Conservation (phyloP, 2,797 vertebrate species). For the Buceros bicornis region DNA sequence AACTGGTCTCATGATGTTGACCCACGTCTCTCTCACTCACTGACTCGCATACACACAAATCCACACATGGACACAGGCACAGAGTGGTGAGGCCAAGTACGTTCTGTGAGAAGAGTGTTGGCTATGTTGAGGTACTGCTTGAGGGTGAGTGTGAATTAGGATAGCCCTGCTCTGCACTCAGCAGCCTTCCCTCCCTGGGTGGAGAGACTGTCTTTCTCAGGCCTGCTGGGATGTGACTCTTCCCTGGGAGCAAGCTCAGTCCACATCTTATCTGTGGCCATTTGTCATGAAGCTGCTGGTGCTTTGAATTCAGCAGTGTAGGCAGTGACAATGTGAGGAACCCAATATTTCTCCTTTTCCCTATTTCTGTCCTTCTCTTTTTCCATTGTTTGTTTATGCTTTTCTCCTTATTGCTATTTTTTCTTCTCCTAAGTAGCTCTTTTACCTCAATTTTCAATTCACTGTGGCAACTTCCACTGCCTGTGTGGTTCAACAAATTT, state of each 20-base stretch:
- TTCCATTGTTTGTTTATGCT: neutral
- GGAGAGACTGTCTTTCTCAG: neutral
- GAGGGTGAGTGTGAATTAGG: neutral
- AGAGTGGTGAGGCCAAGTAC: neutral
- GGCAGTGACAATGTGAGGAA: neutral
- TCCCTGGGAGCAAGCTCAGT: neutral
- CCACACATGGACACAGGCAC: neutral
- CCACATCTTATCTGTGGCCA: neutral
- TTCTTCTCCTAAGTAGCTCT: neutral
- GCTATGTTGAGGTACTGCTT: neutral
- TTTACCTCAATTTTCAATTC: neutral
- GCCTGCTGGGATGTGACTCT: neutral
- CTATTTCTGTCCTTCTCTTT: neutral
- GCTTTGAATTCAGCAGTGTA: neutral
- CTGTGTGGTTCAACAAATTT: neutral
- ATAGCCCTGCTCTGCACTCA: rapidly evolving
- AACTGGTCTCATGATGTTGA: neutral
- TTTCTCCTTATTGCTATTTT: neutral
- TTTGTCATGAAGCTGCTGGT: neutral
- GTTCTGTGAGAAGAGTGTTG: neutral
- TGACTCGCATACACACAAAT: neutral
- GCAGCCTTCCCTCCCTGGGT: neutral
- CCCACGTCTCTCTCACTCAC: too few species aligned
- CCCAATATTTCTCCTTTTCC: neutral
- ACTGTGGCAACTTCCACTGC: neutral